Evolutionary conservation across 2,113 vertebrate species (phyloP).

Genomic region (Leptobrachium ailaonicum): DNA sequence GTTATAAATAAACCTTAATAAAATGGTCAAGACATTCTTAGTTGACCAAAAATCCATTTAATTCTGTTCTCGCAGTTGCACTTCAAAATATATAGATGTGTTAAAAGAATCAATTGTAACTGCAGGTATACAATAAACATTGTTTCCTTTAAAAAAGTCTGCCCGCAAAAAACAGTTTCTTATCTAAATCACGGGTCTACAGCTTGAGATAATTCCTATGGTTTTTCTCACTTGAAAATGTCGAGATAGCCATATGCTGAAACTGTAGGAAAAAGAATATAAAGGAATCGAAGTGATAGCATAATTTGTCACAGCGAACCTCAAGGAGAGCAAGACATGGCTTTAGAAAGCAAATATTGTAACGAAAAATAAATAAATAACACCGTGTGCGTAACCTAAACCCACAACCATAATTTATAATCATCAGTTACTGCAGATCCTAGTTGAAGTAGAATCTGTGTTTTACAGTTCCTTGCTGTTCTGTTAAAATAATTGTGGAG

Average conservation of each 20-base stretch:
- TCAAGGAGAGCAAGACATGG: not conserved
- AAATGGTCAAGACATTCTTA: no score
- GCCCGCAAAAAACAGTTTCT: no score
- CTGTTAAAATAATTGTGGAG: not conserved
- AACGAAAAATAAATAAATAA: not conserved
- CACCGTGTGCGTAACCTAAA: not conserved
- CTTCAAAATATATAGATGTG: no score
- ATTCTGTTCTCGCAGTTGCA: no score
- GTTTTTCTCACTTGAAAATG: conserved; percentile 4
- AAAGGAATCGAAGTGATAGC: not conserved
- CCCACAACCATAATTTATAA: not conserved
- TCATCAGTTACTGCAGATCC: not conserved
- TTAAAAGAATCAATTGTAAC: no score
- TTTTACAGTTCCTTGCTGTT: not conserved
- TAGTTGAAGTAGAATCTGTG: not conserved
- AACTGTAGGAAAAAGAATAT: conserved; percentile 15
- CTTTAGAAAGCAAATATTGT: not conserved
- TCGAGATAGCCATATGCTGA: conserved; percentile 21
- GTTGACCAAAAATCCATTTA: no score
- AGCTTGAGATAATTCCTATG: not conserved
- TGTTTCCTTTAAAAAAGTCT: no score
- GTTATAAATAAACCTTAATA: no score
- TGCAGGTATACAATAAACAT: no score
- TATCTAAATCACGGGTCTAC: no score
- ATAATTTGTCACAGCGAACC: conserved; percentile 34